A percentile compares a stretch with the other conserved stretches of the same genome.
Evolutionary conservation across 2,113 vertebrate genomes (phyloP).

Genomic region (Eulacestoma nigropectus): DNA sequence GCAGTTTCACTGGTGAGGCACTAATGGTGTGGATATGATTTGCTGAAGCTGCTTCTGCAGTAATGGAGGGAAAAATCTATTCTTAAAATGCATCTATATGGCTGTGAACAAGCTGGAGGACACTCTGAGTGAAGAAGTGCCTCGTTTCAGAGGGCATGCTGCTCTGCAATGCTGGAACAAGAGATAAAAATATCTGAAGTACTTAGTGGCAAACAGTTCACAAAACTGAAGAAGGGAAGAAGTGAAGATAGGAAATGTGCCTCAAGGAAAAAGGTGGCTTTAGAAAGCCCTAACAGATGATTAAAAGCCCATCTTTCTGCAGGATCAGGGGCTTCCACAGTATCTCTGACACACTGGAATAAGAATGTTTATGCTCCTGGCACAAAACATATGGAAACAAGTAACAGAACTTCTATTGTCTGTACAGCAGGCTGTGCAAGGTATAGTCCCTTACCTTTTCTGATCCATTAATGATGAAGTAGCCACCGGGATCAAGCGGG

Average conservation of each 20-base stretch:
- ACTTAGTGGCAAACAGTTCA: neutral
- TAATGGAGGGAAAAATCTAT: neutral
- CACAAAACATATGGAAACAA: neutral
- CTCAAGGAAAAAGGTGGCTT: neutral
- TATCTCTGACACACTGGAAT: neutral
- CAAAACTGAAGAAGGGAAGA: neutral
- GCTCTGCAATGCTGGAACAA: neutral
- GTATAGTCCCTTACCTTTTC: slow-evolving; percentile 84
- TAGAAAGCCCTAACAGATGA: neutral
- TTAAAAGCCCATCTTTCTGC: neutral
- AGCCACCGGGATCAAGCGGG: slow-evolving; percentile 94
- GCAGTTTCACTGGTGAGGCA: neutral
- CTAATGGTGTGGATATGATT: neutral
- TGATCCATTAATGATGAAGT: slow-evolving; percentile 98
- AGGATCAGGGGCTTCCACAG: neutral
- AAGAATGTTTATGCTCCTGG: neutral
- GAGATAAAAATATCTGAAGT: neutral
- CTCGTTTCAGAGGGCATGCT: neutral
- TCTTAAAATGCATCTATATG: neutral
- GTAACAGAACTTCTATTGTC: neutral
- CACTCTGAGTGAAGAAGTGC: rapidly evolving
- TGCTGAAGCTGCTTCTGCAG: neutral
- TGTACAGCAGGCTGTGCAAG: neutral
- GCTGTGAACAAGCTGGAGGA: neutral
- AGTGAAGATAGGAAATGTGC: neutral